phyloP scores from a whole-genome alignment of 2,113 vertebrate genomes.

The pig (Sus scrofa) region DNA sequence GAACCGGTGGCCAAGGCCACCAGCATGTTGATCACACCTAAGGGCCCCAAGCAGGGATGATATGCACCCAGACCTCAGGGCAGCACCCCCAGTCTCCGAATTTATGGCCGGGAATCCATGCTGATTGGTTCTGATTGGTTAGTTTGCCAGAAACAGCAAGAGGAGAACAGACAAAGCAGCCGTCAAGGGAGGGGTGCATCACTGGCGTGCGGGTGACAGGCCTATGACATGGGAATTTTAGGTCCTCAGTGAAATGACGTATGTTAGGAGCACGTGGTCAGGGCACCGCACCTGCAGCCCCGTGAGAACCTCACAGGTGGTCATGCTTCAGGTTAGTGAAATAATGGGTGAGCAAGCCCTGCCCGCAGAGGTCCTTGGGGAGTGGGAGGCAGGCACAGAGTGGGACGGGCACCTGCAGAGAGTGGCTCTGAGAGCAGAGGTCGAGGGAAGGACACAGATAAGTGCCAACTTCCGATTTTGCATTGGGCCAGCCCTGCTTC shows the following conservation, averaged over 20 bases:
- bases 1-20: not conserved
- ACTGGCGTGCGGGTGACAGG: not conserved
- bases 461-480: not conserved
- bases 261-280: not conserved
- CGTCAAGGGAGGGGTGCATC: not conserved
- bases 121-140: not conserved
- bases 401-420: not conserved
- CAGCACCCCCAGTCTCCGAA: not conserved
- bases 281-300: not conserved
- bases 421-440: too few relatives aligned
- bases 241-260: not conserved
- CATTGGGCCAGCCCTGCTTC: not conserved
- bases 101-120: not conserved
- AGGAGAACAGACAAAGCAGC: not conserved
- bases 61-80: not conserved
- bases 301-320: not conserved
- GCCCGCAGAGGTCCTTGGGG: not conserved
- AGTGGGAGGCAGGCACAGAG: fast-evolving
- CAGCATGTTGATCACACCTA: not conserved
- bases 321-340: not conserved
- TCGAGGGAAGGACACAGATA: not conserved
- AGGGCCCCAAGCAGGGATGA: not conserved
- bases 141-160: not conserved
- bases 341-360: fast-evolving
- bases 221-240: not conserved